A percentile compares a stretch with the other conserved stretches of the same genome.
phyloP scores from a whole-genome alignment of 1,140 invertebrate species.

The Macrotrachela quadricornifera region DNA sequence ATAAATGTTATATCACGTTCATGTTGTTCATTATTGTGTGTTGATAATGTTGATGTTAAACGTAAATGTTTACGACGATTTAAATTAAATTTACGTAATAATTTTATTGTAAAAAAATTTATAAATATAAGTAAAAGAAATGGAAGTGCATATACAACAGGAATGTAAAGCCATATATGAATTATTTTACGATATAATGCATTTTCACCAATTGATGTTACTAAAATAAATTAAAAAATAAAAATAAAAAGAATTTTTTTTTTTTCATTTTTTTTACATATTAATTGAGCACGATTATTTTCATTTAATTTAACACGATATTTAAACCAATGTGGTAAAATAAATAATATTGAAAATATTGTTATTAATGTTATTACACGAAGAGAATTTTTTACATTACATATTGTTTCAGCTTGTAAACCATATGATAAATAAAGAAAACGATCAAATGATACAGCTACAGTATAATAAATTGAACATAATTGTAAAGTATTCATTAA shows the following conservation, averaged over 20 bases:
- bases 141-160: conserved; percentile 4
- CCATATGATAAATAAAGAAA: conserved; percentile 7
- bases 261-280: conserved; percentile 1
- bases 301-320: neutral
- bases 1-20: conserved; percentile 5
- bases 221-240: too few species aligned
- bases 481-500: conserved; percentile 7
- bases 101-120: neutral
- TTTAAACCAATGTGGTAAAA: conserved; percentile 9
- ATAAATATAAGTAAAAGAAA: conserved; percentile 3
- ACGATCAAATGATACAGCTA: conserved; percentile 2
- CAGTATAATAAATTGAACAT: conserved; percentile 6
- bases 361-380: conserved; percentile 3
- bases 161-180: conserved; percentile 5
- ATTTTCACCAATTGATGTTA: neutral
- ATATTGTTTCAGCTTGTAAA: conserved; percentile 2
- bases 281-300: neutral
- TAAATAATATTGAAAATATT: conserved; percentile 7
- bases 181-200: neutral
- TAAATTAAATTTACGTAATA: too few species aligned
- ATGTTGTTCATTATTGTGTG: too few species aligned
- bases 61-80: too few species aligned
- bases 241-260: neutral
- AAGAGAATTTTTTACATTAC: conserved; percentile 1
- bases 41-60: too few species aligned